phyloP scores from a whole-genome alignment of 2,113 vertebrate species.

The Leptodactylus fuscus region DNA sequence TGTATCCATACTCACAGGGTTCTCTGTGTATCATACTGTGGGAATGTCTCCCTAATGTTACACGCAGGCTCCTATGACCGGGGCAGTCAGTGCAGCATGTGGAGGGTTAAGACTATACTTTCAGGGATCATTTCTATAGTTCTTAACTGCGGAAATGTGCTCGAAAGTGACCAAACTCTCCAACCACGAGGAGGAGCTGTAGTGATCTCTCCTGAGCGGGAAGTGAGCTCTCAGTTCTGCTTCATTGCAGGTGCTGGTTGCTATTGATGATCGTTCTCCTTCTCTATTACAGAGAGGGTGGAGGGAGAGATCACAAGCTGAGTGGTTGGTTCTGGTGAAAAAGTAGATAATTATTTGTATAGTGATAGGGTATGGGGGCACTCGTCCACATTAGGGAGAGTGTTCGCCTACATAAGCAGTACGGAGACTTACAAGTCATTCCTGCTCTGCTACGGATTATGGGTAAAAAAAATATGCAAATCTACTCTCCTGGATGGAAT shows the following conservation, averaged over 20 bases:
- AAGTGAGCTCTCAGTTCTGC: fast-evolving
- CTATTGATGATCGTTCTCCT: slow-evolving; percentile 64
- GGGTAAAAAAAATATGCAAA: no score
- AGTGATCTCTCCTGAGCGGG: slow-evolving; percentile 55
- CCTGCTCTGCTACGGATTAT: no score
- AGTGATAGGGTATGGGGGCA: no score
- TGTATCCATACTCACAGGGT: background rate
- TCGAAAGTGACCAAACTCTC: slow-evolving; percentile 57
- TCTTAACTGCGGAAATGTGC: slow-evolving; percentile 46
- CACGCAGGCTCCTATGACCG: background rate
- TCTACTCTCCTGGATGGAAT: no score
- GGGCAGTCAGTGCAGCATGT: background rate
- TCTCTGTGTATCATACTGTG: background rate
- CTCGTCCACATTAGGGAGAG: no score
- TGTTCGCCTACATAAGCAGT: no score
- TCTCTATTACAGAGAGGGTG: fast-evolving
- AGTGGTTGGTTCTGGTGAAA: slow-evolving; percentile 60
- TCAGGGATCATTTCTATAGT: slow-evolving; percentile 24
- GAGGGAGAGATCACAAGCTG: slow-evolving; percentile 54
- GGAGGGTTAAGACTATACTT: background rate
- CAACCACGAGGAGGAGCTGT: background rate
- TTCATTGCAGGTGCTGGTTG: fast-evolving
- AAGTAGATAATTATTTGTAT: no score
- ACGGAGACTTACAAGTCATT: no score
- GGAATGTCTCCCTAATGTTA: background rate